A percentile compares a stretch with the other conserved stretches of the same genome.
phyloP scores from a whole-genome alignment of 2,888 invertebrate genomes.

The Acanthosepion lycidas region DNA sequence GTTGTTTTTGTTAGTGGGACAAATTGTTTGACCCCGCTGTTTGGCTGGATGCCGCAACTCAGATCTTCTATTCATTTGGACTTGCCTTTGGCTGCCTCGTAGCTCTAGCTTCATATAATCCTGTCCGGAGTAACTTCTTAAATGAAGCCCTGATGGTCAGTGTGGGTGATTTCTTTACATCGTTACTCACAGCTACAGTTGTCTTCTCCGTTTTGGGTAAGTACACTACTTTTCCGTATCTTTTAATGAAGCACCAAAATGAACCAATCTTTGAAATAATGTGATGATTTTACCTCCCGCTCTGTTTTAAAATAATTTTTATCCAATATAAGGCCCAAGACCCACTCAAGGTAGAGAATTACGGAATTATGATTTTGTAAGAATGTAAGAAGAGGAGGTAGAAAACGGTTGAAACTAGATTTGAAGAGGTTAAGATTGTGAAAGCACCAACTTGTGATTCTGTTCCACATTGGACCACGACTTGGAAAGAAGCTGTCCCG shows the following conservation, averaged over 20 bases:
- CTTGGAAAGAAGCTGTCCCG: too few relatives aligned
- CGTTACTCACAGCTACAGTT: constrained; percentile 95
- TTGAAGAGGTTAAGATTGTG: too few relatives aligned
- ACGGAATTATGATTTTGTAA: too few relatives aligned
- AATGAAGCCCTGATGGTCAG: constrained; percentile 92
- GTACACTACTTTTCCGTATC: not conserved
- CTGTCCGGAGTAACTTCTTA: constrained; percentile 94
- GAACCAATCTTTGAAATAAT: not conserved
- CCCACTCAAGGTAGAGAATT: too few relatives aligned
- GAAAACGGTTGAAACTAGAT: too few relatives aligned
- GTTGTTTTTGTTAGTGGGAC: constrained; percentile 81
- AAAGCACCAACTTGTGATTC: too few relatives aligned
- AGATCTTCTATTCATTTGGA: constrained; percentile 96
- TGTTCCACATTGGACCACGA: too few relatives aligned
- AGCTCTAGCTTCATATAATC: constrained; percentile 95
- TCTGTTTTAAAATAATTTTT: too few relatives aligned
- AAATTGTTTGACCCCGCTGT: constrained; percentile 90
- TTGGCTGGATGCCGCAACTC: constrained; percentile 96
- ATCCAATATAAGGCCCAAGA: too few relatives aligned
- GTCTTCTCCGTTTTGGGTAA: constrained; percentile 92
- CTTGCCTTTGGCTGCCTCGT: constrained; percentile 95
- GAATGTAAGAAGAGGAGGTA: too few relatives aligned
- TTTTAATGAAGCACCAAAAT: too few relatives aligned
- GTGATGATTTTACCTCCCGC: too few relatives aligned
- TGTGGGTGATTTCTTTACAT: constrained; percentile 92